Conservation (phyloP, 2,113 vertebrate species). For the Physeter macrocephalus region DNA sequence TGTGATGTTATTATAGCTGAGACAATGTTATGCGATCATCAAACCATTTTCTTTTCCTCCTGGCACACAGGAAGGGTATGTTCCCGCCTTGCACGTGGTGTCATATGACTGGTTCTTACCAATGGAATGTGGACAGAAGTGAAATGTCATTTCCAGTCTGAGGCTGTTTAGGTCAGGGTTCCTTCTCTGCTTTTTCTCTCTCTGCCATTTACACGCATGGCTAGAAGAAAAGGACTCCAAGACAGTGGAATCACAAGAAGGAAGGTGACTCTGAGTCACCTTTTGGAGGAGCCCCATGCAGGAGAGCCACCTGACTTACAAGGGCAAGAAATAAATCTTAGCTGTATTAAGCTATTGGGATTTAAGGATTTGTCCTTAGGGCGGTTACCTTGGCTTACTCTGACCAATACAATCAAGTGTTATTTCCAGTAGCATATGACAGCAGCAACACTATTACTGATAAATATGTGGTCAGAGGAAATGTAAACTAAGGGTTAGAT, state of each 20-base stretch:
- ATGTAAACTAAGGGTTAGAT: background rate
- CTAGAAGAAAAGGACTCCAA: background rate
- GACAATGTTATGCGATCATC: background rate
- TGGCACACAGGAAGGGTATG: background rate
- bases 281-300: background rate
- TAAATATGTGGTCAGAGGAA: background rate
- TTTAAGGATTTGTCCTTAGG: too few species aligned
- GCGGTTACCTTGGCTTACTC: background rate
- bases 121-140: too few species aligned
- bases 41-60: background rate
- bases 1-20: background rate
- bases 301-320: background rate
- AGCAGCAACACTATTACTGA: background rate
- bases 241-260: background rate
- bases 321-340: background rate
- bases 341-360: background rate
- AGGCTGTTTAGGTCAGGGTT: background rate
- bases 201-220: fast-evolving
- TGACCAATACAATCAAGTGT: background rate
- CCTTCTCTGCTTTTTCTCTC: background rate
- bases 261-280: background rate
- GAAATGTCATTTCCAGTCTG: background rate
- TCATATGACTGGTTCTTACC: background rate
- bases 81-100: fast-evolving
- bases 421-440: background rate